Evolutionary conservation across 2,113 vertebrate genomes (phyloP), one percentile per base, ranked within the genome.

Genomic region (Ceyx margarethae): DNA sequence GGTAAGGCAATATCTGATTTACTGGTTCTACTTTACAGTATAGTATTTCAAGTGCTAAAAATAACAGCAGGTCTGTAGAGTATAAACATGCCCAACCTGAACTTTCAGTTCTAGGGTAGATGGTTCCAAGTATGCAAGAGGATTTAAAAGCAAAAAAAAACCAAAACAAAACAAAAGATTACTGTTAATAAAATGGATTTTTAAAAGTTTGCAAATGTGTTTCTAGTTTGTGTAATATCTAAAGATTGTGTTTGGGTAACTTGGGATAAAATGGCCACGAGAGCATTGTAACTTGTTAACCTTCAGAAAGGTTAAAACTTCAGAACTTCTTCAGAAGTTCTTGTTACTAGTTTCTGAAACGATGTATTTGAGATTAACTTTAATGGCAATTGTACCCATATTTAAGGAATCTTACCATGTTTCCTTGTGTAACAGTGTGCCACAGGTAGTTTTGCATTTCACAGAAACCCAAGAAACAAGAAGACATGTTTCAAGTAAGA

Each of bases 1-100:
- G 99, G 99, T 99, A 98, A 99, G 99, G 95, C 69, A 45, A 37
- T 54, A 42, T 31, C 84, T 67, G 57, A 33, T 91, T 61, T 71
- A 29, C 65, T 64, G 2, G 18, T 64, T 87, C 43, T 83, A 2
- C 64, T 74, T 73, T 40, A 14, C 72, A 66, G 81, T 85, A 7
- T 95, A 51, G 75, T 69, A 11, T 95, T 96, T 93, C 93, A 64
- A 46, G 53, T 21, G 91, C 87, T 97, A 96, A 96, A 96, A 96
- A 96, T 95, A 56, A 96, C 1, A 0, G 31, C 40, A 37, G 46
- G 15, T 71, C 65, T 79, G 40, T 64, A 23, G 43, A 23, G 53
- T 51, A 5, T 67, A 73, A 84, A 56, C 13, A 10, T n/a, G 67
- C 10, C 65, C 16, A 61, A 8, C 18, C 19, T 58, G 33, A 42